Base-by-base conservation (phyloP, 2,888 invertebrate species). In the Cenopis cana region DNA sequence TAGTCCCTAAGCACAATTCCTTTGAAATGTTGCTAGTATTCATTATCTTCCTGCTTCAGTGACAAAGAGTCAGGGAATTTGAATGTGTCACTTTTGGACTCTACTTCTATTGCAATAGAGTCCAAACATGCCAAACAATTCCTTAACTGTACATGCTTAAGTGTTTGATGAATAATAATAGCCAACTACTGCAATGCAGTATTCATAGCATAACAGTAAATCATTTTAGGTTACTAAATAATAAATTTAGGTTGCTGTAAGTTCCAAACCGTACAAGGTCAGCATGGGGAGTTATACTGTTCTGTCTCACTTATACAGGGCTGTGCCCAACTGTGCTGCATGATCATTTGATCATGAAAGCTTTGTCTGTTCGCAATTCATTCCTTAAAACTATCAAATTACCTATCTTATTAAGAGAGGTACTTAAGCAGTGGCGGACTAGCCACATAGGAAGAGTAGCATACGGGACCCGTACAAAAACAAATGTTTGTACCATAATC, bases 171-270 rank as follows among this genome's bases (percentile, higher is more conserved):
- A 46, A 8, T 12, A 46, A 12, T 46, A 46, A n/a, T n/a, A 46
- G n/a, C n/a, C 6, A 46, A 46, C 46, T n/a, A 46, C 46, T 46
- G 46, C 46, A 46, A 46, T 46, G 46, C 46, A 46, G 46, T 46
- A 46, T 46, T 46, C n/a, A 46, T 46, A 46, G n/a, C 46, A 46
- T n/a, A 46, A 6, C n/a, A 8, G 46, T n/a, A n/a, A 46, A n/a
- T n/a, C 0, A n/a, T 8, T 46, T 46, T 46, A 46, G 14, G 14
- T 46, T 46, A 46, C 24, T 24, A 4, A 24, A 24, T 4, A 24
- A n/a, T n/a, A n/a, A n/a, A n/a, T n/a, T n/a, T n/a, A n/a, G n/a
- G n/a, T n/a, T n/a, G n/a, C 1, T 41, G 14, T 4, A 41, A 14
- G 14, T 46, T 8, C 6, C 46, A 14, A n/a, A 46, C n/a, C 1